Conservation (phyloP, 2,113 vertebrate genomes). For the Mixornis gularis region DNA sequence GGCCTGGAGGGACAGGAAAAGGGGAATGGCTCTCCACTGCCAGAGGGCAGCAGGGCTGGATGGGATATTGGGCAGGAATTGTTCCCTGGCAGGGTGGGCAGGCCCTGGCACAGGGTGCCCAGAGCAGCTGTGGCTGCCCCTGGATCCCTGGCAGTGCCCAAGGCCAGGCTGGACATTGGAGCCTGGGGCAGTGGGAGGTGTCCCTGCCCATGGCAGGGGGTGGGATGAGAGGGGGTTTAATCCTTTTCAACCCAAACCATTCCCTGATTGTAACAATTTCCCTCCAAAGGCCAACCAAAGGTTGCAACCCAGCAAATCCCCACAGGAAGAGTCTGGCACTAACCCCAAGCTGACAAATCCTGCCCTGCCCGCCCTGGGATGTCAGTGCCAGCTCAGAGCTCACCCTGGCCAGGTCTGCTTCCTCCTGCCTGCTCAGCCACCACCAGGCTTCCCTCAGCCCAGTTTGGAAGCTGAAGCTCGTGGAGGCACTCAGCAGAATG, state of each 20-base stretch:
- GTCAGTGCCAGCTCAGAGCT: not conserved
- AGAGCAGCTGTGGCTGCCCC: not conserved
- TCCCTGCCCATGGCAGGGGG: not conserved
- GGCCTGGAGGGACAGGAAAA: accelerated
- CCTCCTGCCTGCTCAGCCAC: not conserved
- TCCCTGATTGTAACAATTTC: not conserved
- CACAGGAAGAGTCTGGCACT: not conserved
- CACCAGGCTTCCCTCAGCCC: not conserved
- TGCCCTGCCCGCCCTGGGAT: not conserved
- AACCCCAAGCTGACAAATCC: not conserved
- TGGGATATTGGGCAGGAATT: not conserved
- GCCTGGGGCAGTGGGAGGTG: not conserved
- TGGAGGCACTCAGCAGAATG: not conserved
- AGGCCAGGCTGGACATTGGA: not conserved
- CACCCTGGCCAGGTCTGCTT: accelerated
- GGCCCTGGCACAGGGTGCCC: not conserved
- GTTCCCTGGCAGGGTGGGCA: accelerated
- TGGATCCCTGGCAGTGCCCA: not conserved
- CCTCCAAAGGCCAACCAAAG: not conserved
- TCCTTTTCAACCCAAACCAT: not conserved
- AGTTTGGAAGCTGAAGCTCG: not conserved
- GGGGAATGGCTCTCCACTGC: not conserved
- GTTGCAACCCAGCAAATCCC: not conserved
- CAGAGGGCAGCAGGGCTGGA: not conserved
- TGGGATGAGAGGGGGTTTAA: accelerated